A percentile compares a stretch with the other conserved stretches of the same genome.
Evolutionary conservation across 2,888 invertebrate species (phyloP).

Genomic region (Aphidius colemani): DNA sequence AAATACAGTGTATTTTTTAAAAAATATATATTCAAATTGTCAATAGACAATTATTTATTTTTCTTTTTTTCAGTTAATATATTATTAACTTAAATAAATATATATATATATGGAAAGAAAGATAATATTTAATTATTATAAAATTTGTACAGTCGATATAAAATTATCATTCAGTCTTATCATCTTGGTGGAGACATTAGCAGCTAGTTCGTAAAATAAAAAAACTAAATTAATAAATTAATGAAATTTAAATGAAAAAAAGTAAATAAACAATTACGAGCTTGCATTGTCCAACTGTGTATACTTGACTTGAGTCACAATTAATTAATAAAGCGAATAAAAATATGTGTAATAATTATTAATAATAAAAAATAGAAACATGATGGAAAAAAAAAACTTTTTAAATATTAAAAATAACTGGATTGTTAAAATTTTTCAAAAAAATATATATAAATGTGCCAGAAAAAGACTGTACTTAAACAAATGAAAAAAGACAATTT

Average conservation of each 20-base stretch:
- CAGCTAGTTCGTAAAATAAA: slow-evolving; percentile 40
- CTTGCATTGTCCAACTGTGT: slow-evolving; percentile 33
- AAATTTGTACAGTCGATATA: slow-evolving; percentile 53
- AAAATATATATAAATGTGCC: slow-evolving; percentile 34
- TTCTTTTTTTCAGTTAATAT: too few species aligned
- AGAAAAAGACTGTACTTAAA: slow-evolving; percentile 34
- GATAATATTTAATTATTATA: slow-evolving; percentile 23
- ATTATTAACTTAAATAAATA: background rate
- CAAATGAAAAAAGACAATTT: slow-evolving; percentile 31
- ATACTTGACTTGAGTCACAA: slow-evolving; percentile 26
- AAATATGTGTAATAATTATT: slow-evolving; percentile 23
- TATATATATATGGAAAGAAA: background rate
- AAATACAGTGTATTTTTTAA: too few species aligned
- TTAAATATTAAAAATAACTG: slow-evolving; percentile 7
- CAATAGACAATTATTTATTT: too few species aligned
- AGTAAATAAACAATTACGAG: slow-evolving; percentile 29
- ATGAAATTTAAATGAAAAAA: slow-evolving; percentile 19
- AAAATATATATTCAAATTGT: too few species aligned
- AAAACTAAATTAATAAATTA: too few species aligned
- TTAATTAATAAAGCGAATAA: slow-evolving; percentile 25
- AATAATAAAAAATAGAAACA: slow-evolving; percentile 23
- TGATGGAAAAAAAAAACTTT: slow-evolving; percentile 26
- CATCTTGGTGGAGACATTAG: slow-evolving; percentile 40
- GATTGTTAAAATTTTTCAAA: background rate
- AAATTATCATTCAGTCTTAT: slow-evolving; percentile 49